Percentiles rank a stretch among this genome's conserved stretches.
These are phyloP conservation scores for Danio aesculapii DNA, from an alignment of 2,797 vertebrate species.

Conservation along the genomic window DNA sequence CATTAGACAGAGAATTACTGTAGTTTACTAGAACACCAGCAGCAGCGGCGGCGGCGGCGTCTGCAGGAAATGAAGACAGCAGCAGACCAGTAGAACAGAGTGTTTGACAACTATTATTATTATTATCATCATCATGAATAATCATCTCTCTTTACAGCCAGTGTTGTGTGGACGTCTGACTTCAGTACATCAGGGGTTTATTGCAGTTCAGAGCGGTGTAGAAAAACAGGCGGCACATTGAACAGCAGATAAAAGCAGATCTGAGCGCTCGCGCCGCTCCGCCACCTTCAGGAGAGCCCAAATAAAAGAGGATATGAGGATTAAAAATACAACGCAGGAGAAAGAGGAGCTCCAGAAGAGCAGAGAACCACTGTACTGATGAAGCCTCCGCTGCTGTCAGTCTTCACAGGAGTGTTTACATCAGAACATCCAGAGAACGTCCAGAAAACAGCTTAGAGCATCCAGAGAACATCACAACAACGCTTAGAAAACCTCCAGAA, in stretches of 20 bases:
- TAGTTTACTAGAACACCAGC: neutral
- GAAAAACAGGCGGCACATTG: neutral
- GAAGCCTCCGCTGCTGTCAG: too few relatives aligned
- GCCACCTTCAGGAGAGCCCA: too few relatives aligned
- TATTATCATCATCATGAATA: neutral
- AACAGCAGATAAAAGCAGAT: neutral
- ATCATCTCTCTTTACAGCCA: constrained; percentile 35
- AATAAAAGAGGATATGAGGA: too few relatives aligned
- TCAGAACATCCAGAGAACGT: too few relatives aligned
- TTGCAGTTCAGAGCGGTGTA: constrained; percentile 27
- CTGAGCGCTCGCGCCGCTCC: neutral
- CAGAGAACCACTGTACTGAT: too few relatives aligned
- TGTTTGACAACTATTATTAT: constrained; percentile 27
- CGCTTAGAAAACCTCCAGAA: too few relatives aligned
- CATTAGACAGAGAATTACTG: neutral
- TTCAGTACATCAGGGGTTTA: constrained; percentile 20
- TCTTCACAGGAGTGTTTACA: too few relatives aligned
- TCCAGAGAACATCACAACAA: too few relatives aligned
- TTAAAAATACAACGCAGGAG: too few relatives aligned
- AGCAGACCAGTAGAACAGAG: neutral
- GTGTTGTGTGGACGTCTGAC: constrained; percentile 4
- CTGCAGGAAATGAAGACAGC: constrained; percentile 26
- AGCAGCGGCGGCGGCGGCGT: neutral
- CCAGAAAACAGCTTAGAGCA: too few relatives aligned
- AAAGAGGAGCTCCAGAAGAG: too few relatives aligned